phyloP scores from a whole-genome alignment of 2,113 vertebrate genomes.

The Galemys pyrenaicus region DNA sequence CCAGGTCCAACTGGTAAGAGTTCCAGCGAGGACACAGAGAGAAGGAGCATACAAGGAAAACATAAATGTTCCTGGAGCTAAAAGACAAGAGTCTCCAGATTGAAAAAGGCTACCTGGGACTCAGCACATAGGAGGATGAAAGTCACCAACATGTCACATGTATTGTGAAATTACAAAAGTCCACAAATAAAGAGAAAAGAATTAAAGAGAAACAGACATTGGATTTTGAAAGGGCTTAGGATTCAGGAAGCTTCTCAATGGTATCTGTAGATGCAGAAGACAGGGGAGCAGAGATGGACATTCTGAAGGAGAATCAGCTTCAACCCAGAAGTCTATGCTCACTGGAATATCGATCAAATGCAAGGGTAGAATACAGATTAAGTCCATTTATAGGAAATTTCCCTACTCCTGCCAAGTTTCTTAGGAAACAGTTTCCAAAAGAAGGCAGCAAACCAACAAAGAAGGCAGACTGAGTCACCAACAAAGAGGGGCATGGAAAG shows the following conservation, averaged over 20 bases:
- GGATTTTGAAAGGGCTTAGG: not conserved
- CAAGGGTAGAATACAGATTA: slow-evolving; percentile 2
- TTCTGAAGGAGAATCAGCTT: not conserved
- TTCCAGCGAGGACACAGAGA: not conserved
- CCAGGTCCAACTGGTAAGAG: not conserved
- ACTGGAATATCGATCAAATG: not conserved
- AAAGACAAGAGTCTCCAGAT: not conserved
- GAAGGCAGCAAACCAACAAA: not conserved
- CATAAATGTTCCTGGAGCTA: not conserved
- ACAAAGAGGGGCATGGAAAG: not conserved
- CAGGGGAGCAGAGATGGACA: not conserved
- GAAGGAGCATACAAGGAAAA: not conserved
- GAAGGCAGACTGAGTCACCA: not conserved
- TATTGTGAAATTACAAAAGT: slow-evolving; percentile 22
- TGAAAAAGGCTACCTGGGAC: not conserved
- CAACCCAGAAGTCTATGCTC: not conserved
- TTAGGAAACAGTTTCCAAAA: slow-evolving; percentile 15
- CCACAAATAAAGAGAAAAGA: slow-evolving; percentile 15
- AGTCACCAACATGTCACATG: not conserved
- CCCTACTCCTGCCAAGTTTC: not conserved
- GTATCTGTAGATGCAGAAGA: not conserved
- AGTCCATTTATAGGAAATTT: not conserved
- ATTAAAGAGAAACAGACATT: not conserved
- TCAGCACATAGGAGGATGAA: not conserved
- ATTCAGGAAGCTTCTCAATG: not conserved